Conservation (phyloP, 2,113 vertebrate species). For the Symphodus melops region DNA sequence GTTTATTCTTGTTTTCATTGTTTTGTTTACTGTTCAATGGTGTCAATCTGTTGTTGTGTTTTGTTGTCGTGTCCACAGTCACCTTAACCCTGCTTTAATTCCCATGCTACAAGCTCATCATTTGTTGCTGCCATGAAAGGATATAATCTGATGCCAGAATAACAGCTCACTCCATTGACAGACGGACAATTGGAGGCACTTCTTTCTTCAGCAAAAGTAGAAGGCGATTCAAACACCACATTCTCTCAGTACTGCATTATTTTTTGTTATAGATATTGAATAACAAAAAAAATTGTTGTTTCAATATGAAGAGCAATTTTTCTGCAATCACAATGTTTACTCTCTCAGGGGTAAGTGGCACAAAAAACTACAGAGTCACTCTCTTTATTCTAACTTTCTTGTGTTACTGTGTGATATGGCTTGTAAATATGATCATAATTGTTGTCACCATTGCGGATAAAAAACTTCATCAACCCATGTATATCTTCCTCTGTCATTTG, state of each 20-base stretch:
- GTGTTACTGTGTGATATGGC: slow-evolving; percentile 59
- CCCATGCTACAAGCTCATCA: background rate
- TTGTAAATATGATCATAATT: slow-evolving; percentile 50
- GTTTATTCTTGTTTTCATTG: too few species aligned
- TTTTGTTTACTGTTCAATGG: too few species aligned
- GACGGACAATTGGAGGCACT: background rate
- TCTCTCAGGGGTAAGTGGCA: slow-evolving; percentile 40
- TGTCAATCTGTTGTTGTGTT: too few species aligned
- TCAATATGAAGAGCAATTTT: slow-evolving; percentile 43
- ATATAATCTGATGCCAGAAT: background rate
- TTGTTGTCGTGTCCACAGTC: too few species aligned
- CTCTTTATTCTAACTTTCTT: slow-evolving; percentile 52
- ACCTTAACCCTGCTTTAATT: too few species aligned
- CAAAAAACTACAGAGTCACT: slow-evolving; percentile 4
- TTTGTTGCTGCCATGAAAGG: background rate
- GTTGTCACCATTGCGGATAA: slow-evolving; percentile 35
- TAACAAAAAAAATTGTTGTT: background rate
- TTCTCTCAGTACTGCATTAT: background rate
- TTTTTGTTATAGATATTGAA: background rate
- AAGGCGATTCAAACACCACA: background rate
- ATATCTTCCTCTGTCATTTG: slow-evolving; percentile 59
- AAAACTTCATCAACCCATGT: slow-evolving; percentile 65
- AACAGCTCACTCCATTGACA: background rate
- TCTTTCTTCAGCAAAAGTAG: background rate
- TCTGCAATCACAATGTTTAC: slow-evolving; percentile 49